phyloP scores from a whole-genome alignment of 2,113 vertebrate genomes.

The Hirundichthys speculiger region DNA sequence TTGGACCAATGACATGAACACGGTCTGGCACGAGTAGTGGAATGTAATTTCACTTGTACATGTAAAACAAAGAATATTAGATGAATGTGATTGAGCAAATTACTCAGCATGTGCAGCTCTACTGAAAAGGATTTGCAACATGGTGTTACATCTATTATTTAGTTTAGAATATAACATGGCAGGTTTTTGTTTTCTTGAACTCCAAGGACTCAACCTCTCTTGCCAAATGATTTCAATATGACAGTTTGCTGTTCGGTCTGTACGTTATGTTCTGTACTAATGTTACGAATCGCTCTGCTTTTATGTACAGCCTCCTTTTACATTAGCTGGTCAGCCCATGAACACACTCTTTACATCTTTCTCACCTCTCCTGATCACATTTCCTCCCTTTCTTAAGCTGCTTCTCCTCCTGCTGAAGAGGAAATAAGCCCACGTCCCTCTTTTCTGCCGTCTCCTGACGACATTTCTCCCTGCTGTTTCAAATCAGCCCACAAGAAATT shows the following conservation, averaged over 20 bases:
- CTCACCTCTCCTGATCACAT: conserved; percentile 21
- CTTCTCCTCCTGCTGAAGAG: conserved; percentile 51
- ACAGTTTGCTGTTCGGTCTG: neutral
- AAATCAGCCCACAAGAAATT: conserved; percentile 56
- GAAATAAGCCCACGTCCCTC: conserved; percentile 49
- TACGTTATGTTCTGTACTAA: too few species aligned
- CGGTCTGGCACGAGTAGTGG: neutral
- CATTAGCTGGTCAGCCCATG: conserved; percentile 25
- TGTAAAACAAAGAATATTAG: neutral
- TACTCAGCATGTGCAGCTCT: neutral
- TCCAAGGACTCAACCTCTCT: neutral
- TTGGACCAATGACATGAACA: too few species aligned
- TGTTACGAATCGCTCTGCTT: neutral
- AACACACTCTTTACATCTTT: conserved; percentile 15
- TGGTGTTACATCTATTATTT: too few species aligned
- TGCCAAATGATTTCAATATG: neutral
- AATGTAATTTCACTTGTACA: neutral
- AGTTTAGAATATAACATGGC: neutral
- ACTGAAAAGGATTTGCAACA: too few species aligned
- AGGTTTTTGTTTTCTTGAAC: neutral
- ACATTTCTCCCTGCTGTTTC: conserved; percentile 44
- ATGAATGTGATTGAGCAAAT: neutral
- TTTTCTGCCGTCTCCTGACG: conserved; percentile 40
- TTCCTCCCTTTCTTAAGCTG: conserved; percentile 8
- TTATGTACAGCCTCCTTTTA: conserved; percentile 9